Conservation (phyloP, 2,797 vertebrate genomes). For the Perodicticus potto region DNA sequence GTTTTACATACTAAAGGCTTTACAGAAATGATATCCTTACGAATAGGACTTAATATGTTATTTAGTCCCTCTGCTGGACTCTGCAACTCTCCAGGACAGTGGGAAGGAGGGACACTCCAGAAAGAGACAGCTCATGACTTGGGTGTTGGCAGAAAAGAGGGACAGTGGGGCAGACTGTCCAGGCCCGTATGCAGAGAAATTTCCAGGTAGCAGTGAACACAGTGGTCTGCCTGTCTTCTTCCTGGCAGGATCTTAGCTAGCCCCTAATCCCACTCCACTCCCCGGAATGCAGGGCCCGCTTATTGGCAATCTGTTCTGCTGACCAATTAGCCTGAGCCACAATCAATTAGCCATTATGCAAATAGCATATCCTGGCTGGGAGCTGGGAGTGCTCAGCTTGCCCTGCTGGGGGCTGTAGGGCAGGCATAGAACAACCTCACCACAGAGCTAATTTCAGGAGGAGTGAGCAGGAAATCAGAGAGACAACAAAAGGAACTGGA, state of each 20-base stretch:
- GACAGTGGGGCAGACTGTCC: fast-evolving
- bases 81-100: background rate
- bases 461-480: background rate
- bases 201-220: background rate
- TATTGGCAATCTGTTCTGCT: background rate
- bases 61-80: background rate
- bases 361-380: background rate
- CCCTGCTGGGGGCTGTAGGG: fast-evolving
- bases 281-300: background rate
- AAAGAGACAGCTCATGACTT: background rate
- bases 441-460: no score
- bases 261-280: background rate
- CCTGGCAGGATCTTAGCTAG: background rate
- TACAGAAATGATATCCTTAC: background rate
- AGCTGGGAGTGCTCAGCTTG: background rate
- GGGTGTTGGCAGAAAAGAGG: background rate
- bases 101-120: fast-evolving
- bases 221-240: background rate
- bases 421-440: background rate
- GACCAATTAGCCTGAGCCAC: slow-evolving; percentile 62
- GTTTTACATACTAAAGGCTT: slow-evolving; percentile 18
- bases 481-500: background rate
- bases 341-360: slow-evolving; percentile 45
- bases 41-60: background rate
- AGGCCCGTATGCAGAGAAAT: background rate